These are phyloP conservation scores for Pachymerium ferrugineum DNA, from an alignment of 2,888 invertebrate species.

Conservation along the genomic window DNA sequence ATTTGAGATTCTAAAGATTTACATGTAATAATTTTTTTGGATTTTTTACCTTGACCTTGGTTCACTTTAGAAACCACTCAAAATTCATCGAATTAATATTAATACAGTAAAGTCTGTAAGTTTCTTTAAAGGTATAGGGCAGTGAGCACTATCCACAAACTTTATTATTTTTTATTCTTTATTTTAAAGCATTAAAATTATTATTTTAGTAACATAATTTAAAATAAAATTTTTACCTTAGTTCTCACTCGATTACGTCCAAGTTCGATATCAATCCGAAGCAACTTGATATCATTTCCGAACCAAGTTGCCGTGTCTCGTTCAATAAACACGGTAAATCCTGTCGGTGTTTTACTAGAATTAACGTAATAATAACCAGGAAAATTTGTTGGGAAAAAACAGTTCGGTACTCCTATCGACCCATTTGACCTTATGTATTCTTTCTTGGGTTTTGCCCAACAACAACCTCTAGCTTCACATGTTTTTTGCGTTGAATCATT, in stretches of 20 bases:
- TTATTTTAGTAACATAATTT: not conserved
- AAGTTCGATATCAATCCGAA: conserved; percentile 59
- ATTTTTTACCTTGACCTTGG: too few species aligned
- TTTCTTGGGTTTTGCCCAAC: conserved; percentile 53
- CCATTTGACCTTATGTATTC: not conserved
- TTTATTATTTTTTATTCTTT: not conserved
- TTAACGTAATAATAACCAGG: conserved; percentile 60
- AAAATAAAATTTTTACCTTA: not conserved
- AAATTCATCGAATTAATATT: too few species aligned
- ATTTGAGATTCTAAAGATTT: too few species aligned
- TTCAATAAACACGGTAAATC: conserved; percentile 56
- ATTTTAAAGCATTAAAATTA: not conserved
- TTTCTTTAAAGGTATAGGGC: too few species aligned
- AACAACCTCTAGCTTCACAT: conserved; percentile 64
- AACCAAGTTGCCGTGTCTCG: conserved; percentile 57
- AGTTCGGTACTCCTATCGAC: conserved; percentile 58
- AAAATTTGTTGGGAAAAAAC: conserved; percentile 66
- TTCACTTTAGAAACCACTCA: too few species aligned
- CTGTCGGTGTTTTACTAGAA: conserved; percentile 57
- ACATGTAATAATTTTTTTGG: too few species aligned
- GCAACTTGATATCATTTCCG: conserved; percentile 58
- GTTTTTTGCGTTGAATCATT: conserved; percentile 51
- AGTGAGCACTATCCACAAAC: too few species aligned
- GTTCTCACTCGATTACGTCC: conserved; percentile 43
- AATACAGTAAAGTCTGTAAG: too few species aligned